Percentiles rank a stretch among this genome's conserved stretches.
These are phyloP conservation scores for Menura novaehollandiae DNA, from an alignment of 2,113 vertebrate genomes.

Conservation along the genomic window DNA sequence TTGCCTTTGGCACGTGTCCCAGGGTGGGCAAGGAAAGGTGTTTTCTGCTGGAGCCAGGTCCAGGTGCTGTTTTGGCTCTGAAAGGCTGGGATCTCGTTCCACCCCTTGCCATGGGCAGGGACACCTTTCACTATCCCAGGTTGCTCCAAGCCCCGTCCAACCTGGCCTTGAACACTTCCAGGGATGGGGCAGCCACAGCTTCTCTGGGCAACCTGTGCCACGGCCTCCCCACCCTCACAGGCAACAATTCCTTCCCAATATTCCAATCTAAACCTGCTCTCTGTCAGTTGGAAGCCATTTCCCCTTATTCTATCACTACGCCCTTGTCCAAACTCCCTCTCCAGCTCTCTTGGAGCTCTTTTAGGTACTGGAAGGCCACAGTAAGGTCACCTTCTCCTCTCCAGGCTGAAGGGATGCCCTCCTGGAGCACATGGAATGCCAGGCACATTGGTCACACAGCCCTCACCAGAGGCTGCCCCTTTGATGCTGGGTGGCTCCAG, in stretches of 20 bases:
- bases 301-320: neutral
- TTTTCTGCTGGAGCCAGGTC: neutral
- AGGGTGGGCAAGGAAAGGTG: neutral
- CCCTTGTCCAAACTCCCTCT: neutral
- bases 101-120: neutral
- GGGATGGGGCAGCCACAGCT: neutral
- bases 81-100: neutral
- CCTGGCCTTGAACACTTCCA: neutral
- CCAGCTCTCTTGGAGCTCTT: neutral
- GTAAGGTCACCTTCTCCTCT: neutral
- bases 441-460: accelerated
- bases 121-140: accelerated
- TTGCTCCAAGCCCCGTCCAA: accelerated
- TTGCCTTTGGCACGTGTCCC: accelerated
- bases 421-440: neutral
- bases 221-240: accelerated
- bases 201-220: neutral
- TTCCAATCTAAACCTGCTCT: neutral
- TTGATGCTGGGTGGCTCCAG: neutral
- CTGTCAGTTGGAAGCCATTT: neutral
- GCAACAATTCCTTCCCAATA: neutral
- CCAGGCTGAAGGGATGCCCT: neutral
- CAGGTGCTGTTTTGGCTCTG: neutral
- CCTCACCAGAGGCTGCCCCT: neutral
- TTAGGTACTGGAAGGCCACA: neutral